Evolutionary conservation across 2,113 vertebrate genomes (phyloP).

Genomic region (Nibea coibor): DNA sequence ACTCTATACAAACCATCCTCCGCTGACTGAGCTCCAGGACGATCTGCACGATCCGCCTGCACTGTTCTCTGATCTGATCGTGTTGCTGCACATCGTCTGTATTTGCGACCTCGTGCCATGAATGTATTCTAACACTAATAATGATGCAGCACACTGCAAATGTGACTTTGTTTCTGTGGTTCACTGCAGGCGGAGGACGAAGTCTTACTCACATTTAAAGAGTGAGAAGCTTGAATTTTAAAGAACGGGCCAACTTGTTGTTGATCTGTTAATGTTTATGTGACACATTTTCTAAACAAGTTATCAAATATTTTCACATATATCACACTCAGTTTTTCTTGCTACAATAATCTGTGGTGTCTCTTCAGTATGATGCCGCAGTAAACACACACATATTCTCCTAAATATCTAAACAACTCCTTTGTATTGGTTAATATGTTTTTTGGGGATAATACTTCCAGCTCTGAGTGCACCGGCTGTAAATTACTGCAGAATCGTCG

Average conservation of each 20-base stretch:
- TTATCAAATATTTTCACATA: not conserved
- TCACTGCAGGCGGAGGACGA: not conserved
- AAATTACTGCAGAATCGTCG: not conserved
- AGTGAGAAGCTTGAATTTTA: not conserved
- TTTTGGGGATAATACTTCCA: not conserved
- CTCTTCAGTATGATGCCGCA: not conserved
- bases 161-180: not conserved
- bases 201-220: too few species aligned
- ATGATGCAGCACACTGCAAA: not conserved
- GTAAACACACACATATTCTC: not conserved
- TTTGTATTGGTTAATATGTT: not conserved
- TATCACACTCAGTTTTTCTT: too few species aligned
- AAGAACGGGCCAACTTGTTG: too few species aligned
- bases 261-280: not conserved
- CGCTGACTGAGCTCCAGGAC: not conserved
- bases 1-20: constrained; percentile 1
- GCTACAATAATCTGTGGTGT: not conserved
- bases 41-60: constrained; percentile 2
- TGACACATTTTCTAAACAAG: not conserved
- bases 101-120: not conserved
- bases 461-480: not conserved
- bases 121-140: not conserved
- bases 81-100: not conserved
- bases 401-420: not conserved
- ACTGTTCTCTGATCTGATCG: not conserved